phyloP scores from a whole-genome alignment of 2,797 vertebrate species.

The Hypotaenidia philippensis region DNA sequence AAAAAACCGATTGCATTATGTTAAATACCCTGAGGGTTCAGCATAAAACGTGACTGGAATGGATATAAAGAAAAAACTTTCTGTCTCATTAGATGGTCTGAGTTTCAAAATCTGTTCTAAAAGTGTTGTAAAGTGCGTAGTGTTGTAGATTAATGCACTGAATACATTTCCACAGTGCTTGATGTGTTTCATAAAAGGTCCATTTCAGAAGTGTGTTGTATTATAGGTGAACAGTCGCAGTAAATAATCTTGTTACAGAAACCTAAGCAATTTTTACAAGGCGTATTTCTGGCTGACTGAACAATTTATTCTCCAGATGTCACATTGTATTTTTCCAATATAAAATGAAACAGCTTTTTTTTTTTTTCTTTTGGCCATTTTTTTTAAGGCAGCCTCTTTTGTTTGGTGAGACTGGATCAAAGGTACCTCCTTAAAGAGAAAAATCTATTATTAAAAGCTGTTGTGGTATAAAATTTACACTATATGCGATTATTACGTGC shows the following conservation, averaged over 20 bases:
- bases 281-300: constrained; percentile 99
- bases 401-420: constrained; percentile 77
- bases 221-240: constrained; percentile 86
- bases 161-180: constrained; percentile 86
- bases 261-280: constrained; percentile 99
- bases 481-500: neutral
- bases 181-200: constrained; percentile 89
- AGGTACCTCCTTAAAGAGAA: constrained; percentile 73
- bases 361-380: neutral
- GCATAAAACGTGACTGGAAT: constrained; percentile 77
- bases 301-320: constrained; percentile 98
- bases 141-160: constrained; percentile 85
- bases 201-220: constrained; percentile 86
- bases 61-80: constrained; percentile 72
- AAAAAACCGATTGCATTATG: constrained; percentile 74
- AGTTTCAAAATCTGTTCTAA: constrained; percentile 83
- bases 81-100: constrained; percentile 84
- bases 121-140: constrained; percentile 82
- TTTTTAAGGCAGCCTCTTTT: constrained; percentile 77
- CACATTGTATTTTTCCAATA: constrained; percentile 99
- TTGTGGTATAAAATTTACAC: constrained; percentile 36
- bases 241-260: constrained; percentile 90
- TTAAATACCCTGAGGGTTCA: constrained; percentile 77
- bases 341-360: constrained; percentile 84
- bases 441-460: constrained; percentile 56